These are phyloP conservation scores for Pipra filicauda DNA, from an alignment of 2,113 vertebrate genomes.

Conservation along the genomic window DNA sequence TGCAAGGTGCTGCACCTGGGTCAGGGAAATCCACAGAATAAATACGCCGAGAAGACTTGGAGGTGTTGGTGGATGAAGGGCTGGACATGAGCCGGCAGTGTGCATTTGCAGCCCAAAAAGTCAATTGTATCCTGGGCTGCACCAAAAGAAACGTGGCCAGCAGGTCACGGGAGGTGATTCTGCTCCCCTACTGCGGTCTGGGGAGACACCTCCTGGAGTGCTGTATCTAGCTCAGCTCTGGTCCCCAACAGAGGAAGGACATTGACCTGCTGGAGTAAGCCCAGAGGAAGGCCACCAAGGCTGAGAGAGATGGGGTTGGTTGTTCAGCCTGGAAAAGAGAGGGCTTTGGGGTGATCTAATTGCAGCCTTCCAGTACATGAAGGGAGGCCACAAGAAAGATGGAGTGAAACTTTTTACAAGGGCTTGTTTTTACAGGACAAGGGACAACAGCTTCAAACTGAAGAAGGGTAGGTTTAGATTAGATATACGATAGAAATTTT, in stretches of 20 bases:
- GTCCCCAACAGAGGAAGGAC: background rate
- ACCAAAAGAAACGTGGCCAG: rapidly evolving
- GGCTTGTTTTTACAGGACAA: background rate
- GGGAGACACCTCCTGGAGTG: background rate
- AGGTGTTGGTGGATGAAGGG: background rate
- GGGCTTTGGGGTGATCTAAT: background rate
- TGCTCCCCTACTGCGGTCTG: background rate
- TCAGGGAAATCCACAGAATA: background rate
- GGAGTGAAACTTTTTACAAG: background rate
- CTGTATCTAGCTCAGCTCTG: background rate
- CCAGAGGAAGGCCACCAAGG: background rate
- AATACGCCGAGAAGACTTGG: rapidly evolving
- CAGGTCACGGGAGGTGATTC: background rate
- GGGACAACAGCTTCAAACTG: background rate
- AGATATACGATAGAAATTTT: background rate
- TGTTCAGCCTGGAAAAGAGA: background rate
- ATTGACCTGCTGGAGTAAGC: background rate
- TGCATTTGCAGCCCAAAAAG: background rate
- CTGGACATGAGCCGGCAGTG: rapidly evolving
- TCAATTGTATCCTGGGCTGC: rapidly evolving
- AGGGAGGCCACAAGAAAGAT: background rate
- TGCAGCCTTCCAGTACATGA: background rate
- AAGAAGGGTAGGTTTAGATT: background rate
- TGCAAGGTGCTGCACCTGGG: background rate
- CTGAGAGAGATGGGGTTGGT: background rate